These are phyloP conservation scores for Natator depressus DNA, from an alignment of 2,113 vertebrate species.

Conservation along the genomic window DNA sequence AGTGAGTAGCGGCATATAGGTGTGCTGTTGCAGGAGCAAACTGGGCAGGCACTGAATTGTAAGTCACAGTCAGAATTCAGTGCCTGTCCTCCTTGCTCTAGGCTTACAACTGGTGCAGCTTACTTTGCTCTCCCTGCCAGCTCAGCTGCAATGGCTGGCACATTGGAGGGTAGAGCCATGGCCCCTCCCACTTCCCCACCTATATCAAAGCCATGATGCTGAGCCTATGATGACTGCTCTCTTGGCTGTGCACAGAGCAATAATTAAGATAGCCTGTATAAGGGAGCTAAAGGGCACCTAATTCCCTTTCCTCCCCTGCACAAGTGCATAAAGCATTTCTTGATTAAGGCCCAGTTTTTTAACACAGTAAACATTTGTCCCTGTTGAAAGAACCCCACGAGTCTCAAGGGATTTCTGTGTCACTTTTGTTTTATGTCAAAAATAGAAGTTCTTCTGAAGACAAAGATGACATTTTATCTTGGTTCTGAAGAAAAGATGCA, in stretches of 20 bases:
- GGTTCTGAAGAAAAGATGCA: neutral
- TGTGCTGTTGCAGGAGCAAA: neutral
- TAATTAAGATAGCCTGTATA: neutral
- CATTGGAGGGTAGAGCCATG: neutral
- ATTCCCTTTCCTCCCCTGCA: neutral
- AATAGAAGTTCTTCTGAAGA: neutral
- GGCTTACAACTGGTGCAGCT: neutral
- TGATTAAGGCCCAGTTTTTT: neutral
- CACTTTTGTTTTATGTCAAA: neutral
- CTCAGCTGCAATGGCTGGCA: fast-evolving
- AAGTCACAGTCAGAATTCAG: neutral
- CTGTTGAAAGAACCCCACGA: neutral
- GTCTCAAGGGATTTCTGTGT: fast-evolving
- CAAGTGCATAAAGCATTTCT: neutral
- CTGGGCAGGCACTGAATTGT: neutral
- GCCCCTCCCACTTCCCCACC: neutral
- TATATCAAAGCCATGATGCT: neutral
- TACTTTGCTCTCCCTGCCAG: neutral
- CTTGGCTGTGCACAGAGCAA: neutral
- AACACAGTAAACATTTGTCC: neutral
- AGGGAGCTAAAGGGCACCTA: neutral
- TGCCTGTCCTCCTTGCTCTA: neutral
- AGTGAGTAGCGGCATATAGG: neutral
- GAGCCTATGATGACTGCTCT: neutral
- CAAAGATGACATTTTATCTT: neutral